Base-by-base conservation (phyloP, 2,888 invertebrate genomes). In the Iselma pallidipennis region DNA sequence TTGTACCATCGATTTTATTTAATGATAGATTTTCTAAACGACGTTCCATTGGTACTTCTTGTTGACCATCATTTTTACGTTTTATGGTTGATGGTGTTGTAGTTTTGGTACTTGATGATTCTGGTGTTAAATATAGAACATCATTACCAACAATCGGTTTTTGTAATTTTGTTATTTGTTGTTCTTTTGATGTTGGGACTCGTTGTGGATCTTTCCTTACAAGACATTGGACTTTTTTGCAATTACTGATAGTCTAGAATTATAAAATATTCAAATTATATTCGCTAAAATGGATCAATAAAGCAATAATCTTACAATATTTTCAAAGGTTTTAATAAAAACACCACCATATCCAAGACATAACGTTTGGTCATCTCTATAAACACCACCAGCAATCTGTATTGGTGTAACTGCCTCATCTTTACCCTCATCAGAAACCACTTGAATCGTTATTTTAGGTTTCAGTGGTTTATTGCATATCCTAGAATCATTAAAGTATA, bases 41-140 rank as follows among this genome's bases (percentile, higher is more conserved):
- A 7, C 90, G 88, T 78, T 95, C 94, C 87, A 96, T 89, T 0
- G 94, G 91, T 10, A 93, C 86, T 80, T 93, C 89, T 31, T 67
- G 66, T 62, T 76, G 65, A 16, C 78, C 73, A 37, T 77, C 75
- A 66, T 73, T 71, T 74, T 80, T 81, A 68, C 82, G 74, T 71
- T 83, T 81, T 23, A 72, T 45, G 10, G 72, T 58, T 2, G 68
- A 49, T 3, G 71, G 37, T 9, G 63, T n/a, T 64, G 67, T 55
- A 67, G 68, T 14, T 70, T 70, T n/a, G n/a, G n/a, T n/a, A n/a
- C n/a, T 45, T 26, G 72, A 69, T 4, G 74, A 77, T 69, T 81
- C 81, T 45, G 84, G 80, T 25, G 82, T 78, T 58, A 85, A 71
- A 74, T 86, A 86, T 66, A 85, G 82, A 1, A 83, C 85, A 62